Percentiles rank a stretch among this genome's conserved stretches.
phyloP scores from a whole-genome alignment of 2,888 invertebrate species.

The Drosophila prostipennis region DNA sequence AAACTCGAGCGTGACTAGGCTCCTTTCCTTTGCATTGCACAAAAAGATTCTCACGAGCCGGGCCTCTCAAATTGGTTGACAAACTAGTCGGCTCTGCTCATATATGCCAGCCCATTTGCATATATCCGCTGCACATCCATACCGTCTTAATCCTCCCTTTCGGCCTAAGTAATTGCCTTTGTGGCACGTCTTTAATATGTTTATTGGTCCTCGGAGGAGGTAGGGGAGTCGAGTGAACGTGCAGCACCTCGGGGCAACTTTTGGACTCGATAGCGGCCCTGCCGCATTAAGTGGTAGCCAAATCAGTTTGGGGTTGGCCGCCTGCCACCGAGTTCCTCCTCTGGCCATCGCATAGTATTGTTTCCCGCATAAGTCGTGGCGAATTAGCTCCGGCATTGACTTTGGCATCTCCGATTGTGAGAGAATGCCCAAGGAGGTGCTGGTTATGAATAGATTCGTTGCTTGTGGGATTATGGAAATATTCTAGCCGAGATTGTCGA shows the following conservation, averaged over 20 bases:
- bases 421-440: constrained; percentile 50
- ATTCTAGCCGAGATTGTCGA: neutral
- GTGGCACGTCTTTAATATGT: constrained; percentile 64
- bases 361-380: constrained; percentile 21
- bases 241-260: constrained; percentile 58
- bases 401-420: constrained; percentile 60
- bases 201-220: constrained; percentile 50
- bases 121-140: constrained; percentile 17
- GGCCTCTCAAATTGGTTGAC: constrained; percentile 72
- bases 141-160: neutral
- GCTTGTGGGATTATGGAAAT: constrained; percentile 16
- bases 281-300: constrained; percentile 68
- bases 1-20: constrained; percentile 76
- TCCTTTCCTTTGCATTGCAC: constrained; percentile 44
- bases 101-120: constrained; percentile 37
- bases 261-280: constrained; percentile 46
- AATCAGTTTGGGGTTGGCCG: constrained; percentile 47
- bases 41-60: constrained; percentile 74
- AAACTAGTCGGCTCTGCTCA: constrained; percentile 67
- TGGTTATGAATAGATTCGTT: constrained; percentile 31
- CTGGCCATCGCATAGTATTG: no score
- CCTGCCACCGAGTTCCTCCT: constrained; percentile 44
- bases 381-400: constrained; percentile 41
- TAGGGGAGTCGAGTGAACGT: constrained; percentile 51
- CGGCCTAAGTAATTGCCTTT: constrained; percentile 65